These are phyloP conservation scores for Saccostrea glomerata DNA, from an alignment of 1,140 invertebrate genomes.

Conservation along the genomic window DNA sequence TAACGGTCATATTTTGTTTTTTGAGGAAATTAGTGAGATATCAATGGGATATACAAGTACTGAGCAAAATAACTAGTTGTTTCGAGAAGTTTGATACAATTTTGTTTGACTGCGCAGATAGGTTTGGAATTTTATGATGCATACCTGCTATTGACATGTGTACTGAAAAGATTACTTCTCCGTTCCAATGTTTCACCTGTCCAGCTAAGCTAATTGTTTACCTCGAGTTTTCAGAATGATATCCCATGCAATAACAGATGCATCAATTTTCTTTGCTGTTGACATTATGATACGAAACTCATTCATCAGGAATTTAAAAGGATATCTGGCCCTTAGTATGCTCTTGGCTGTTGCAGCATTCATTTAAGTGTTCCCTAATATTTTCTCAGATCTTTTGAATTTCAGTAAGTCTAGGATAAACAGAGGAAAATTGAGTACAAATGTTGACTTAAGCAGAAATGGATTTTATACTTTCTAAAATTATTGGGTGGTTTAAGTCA, in stretches of 20 bases:
- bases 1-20: no score
- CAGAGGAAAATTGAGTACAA: not conserved
- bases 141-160: not conserved
- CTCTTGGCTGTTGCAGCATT: constrained; percentile 1
- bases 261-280: constrained; percentile 13
- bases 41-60: no score
- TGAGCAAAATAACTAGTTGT: no score
- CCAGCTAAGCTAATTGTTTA: not conserved
- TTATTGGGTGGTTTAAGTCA: not conserved
- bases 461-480: not conserved
- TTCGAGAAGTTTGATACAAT: no score
- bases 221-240: not conserved
- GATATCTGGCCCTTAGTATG: constrained; percentile 15
- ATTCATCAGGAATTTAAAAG: constrained; percentile 22
- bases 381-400: constrained; percentile 33
- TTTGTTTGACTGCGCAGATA: not conserved
- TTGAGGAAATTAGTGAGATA: no score
- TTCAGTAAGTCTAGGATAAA: constrained; percentile 34
- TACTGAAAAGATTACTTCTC: not conserved
- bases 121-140: not conserved
- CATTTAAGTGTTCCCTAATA: not conserved
- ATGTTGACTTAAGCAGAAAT: constrained; percentile 27
- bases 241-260: constrained; percentile 12
- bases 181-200: not conserved
- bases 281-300: constrained; percentile 34